Evolutionary conservation across 2,888 invertebrate species (phyloP).

Genomic region (Drosophila ezoana): DNA sequence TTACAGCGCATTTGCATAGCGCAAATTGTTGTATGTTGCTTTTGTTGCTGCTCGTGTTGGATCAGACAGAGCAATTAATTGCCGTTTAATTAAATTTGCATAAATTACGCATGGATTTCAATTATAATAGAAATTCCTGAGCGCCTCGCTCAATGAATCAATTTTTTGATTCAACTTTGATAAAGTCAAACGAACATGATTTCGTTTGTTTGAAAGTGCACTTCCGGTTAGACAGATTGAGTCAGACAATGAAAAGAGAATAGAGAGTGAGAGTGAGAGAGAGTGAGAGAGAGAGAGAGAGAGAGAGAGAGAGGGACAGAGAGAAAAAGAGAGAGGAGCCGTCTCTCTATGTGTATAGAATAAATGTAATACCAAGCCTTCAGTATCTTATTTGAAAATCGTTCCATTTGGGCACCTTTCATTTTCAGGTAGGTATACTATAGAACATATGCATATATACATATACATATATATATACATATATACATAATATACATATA

Average conservation of each 20-base stretch:
- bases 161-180: conserved; percentile 31
- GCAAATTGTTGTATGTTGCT: conserved; percentile 5
- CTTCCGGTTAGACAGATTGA: conserved; percentile 33
- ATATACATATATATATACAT: no score
- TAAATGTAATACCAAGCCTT: no score
- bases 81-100: conserved; percentile 68
- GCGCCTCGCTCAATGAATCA: conserved; percentile 40
- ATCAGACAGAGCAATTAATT: conserved; percentile 49
- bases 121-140: conserved; percentile 55
- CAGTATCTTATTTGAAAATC: no score
- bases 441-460: no score
- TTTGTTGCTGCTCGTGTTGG: not conserved
- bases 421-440: no score
- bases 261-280: not conserved
- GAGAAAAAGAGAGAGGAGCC: no score
- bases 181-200: conserved; percentile 21
- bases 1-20: not conserved
- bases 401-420: no score
- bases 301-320: no score
- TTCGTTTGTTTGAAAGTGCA: not conserved
- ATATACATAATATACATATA: no score
- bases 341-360: no score
- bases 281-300: no score
- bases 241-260: not conserved
- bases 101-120: conserved; percentile 62